Evolutionary conservation across 1,140 invertebrate species (phyloP).

Genomic region (Sarcophaga peregrina): DNA sequence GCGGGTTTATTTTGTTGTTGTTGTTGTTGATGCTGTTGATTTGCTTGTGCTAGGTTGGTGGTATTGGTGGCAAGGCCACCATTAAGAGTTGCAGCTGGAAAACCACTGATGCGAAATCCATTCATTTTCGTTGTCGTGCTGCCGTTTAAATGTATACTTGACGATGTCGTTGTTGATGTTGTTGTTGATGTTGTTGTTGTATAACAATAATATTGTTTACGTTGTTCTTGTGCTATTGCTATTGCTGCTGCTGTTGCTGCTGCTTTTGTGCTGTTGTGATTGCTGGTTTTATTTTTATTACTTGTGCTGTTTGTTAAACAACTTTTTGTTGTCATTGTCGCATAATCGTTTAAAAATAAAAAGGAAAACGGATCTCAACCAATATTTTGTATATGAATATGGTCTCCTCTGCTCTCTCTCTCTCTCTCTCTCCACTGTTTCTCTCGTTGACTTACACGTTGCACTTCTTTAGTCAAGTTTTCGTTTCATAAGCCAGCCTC

Average conservation of each 20-base stretch:
- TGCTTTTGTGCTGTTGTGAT: conserved; percentile 2
- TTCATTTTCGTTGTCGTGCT: conserved; percentile 54
- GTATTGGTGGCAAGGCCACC: conserved; percentile 32
- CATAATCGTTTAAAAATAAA: not conserved
- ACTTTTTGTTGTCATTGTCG: conserved; percentile 37
- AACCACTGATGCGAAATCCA: conserved; percentile 63
- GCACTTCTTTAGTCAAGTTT: not conserved
- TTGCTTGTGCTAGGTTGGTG: too few relatives aligned
- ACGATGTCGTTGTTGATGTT: conserved; percentile 46
- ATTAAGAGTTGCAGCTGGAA: conserved; percentile 56
- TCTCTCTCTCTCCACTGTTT: not conserved
- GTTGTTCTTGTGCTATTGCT: conserved; percentile 44
- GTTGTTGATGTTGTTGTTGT: not conserved
- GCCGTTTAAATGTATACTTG: conserved; percentile 30
- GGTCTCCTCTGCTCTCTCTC: not conserved
- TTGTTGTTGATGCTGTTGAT: conserved; percentile 26
- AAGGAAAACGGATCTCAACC: not conserved
- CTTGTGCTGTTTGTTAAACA: conserved; percentile 3
- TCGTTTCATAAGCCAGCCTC: not conserved
- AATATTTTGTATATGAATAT: not conserved
- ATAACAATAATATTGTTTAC: not conserved
- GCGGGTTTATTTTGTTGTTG: not conserved
- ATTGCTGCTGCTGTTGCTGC: not conserved
- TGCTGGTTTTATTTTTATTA: conserved; percentile 5
- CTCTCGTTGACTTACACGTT: not conserved